Evolutionary conservation across 1,140 invertebrate genomes (phyloP).

Genomic region (Metopolophium dirhodum): DNA sequence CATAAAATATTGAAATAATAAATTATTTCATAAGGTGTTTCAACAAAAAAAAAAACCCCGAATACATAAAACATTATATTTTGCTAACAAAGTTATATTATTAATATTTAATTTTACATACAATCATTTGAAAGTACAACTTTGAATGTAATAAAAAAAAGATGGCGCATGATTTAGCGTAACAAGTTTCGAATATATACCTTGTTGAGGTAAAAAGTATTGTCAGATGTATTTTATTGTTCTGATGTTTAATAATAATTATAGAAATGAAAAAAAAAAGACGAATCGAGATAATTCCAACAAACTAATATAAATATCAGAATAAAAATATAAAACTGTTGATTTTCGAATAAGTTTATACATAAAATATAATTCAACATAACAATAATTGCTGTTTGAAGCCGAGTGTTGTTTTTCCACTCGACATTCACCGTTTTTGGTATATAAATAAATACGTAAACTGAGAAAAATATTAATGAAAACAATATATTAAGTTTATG

Average conservation of each 20-base stretch:
- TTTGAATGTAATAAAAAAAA: conserved; percentile 14
- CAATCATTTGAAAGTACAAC: not conserved
- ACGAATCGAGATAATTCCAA: not conserved
- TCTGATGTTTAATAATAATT: not conserved
- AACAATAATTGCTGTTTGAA: not conserved
- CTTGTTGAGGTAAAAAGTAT: not conserved
- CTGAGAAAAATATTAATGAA: not conserved
- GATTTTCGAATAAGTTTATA: too few relatives aligned
- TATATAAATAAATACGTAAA: not conserved
- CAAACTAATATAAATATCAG: not conserved
- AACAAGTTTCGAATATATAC: not conserved
- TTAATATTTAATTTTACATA: conserved; percentile 20
- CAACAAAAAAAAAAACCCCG: not conserved
- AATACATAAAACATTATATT: not conserved
- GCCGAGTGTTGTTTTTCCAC: not conserved
- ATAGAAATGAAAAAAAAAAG: not conserved
- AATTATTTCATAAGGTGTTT: not conserved
- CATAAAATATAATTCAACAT: not conserved
- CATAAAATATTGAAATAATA: conserved; percentile 14
- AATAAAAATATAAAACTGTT: not conserved
- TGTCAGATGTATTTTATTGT: not conserved
- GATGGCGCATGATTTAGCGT: not conserved
- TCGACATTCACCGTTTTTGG: not conserved
- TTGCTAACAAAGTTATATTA: not conserved
- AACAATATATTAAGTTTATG: not conserved